A percentile compares a stretch with the other conserved stretches of the same genome.
Conservation (phyloP, 2,113 vertebrate species). For the Synchiropus splendidus region DNA sequence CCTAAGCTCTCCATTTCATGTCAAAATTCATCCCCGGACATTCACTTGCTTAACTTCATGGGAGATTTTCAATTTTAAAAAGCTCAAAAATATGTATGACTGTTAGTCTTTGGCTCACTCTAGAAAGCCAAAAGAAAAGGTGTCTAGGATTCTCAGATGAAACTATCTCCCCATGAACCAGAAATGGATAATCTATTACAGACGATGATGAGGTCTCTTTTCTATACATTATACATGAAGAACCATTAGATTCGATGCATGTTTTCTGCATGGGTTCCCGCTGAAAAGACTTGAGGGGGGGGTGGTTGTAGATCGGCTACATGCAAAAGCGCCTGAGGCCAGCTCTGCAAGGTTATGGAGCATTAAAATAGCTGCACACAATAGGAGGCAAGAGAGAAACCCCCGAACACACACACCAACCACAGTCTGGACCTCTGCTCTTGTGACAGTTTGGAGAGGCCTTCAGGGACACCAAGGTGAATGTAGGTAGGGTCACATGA, state of each 20-base stretch:
- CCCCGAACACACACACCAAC: conserved; percentile 9
- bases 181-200: no score
- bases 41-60: no score
- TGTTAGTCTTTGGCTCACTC: no score
- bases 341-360: conserved; percentile 59
- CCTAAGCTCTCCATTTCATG: no score
- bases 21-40: no score
- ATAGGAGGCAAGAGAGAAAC: conserved; percentile 29
- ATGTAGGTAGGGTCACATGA: conserved; percentile 57
- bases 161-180: no score
- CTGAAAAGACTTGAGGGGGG: conserved; percentile 49
- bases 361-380: conserved; percentile 51
- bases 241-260: conserved; percentile 60
- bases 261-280: conserved; percentile 60
- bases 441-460: conserved; percentile 16
- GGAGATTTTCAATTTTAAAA: no score
- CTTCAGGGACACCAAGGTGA: conserved; percentile 17
- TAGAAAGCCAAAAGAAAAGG: no score
- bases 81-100: no score
- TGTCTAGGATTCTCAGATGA: no score
- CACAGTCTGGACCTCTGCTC: conserved; percentile 26
- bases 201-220: no score
- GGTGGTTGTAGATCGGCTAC: conserved; percentile 36
- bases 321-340: conserved; percentile 53
- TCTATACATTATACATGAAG: conserved; percentile 62